Percentiles rank a stretch among this genome's conserved stretches.
Conservation (phyloP, 2,888 invertebrate species). For the Cancer borealis region DNA sequence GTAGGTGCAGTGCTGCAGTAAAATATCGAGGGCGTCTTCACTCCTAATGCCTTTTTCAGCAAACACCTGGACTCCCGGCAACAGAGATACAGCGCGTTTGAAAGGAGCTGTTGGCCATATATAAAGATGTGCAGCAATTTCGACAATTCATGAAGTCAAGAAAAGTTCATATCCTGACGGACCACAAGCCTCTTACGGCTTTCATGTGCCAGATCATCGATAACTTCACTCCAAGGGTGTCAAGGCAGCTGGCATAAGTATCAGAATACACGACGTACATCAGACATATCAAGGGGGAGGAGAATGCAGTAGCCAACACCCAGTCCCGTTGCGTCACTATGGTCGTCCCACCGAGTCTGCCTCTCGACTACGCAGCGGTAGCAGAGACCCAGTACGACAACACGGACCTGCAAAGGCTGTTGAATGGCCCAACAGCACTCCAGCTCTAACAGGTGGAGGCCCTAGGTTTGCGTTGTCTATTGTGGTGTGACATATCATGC, state of each 20-base stretch:
- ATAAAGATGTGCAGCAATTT: constrained; percentile 70
- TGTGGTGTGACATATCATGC: constrained; percentile 15
- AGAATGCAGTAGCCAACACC: neutral
- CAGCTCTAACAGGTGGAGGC: neutral
- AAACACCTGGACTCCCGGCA: neutral
- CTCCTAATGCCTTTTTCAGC: neutral
- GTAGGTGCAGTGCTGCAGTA: neutral
- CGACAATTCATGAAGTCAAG: constrained; percentile 79
- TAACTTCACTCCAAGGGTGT: constrained; percentile 79
- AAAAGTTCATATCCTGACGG: constrained; percentile 58
- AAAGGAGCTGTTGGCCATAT: constrained; percentile 65
- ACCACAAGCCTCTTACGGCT: constrained; percentile 78
- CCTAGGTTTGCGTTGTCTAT: neutral
- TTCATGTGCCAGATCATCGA: constrained; percentile 79
- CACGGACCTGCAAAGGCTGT: neutral
- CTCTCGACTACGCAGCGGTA: neutral
- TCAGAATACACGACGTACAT: neutral
- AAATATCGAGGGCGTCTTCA: neutral
- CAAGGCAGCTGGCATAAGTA: neutral
- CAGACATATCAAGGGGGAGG: neutral
- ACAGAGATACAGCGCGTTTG: constrained; percentile 78
- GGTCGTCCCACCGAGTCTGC: neutral
- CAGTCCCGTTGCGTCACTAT: neutral
- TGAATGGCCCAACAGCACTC: neutral
- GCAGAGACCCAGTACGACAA: neutral